These are phyloP conservation scores for Myioborus miniatus DNA, from an alignment of 2,797 vertebrate species.

Conservation along the genomic window DNA sequence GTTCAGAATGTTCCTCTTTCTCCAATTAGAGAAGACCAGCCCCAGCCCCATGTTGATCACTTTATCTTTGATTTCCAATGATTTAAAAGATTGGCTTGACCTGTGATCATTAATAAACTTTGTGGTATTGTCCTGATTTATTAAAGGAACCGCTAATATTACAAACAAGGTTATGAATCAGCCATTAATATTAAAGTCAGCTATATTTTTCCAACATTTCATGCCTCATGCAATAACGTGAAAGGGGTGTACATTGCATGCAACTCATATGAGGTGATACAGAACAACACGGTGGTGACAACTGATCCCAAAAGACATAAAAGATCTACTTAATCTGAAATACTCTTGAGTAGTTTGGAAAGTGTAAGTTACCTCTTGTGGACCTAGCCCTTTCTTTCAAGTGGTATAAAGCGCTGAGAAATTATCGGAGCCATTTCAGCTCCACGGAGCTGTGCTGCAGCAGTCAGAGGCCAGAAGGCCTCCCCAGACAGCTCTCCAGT, in stretches of 20 bases:
- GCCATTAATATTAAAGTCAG: constrained; percentile 14
- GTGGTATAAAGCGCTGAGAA: background rate
- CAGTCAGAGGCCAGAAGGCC: background rate
- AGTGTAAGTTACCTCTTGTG: background rate
- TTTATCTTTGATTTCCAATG: constrained; percentile 28
- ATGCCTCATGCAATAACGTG: background rate
- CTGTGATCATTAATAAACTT: constrained; percentile 38
- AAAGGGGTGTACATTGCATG: background rate
- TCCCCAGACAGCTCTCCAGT: background rate
- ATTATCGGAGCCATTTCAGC: background rate
- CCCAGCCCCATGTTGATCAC: background rate
- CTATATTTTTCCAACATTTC: background rate
- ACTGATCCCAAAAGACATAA: background rate
- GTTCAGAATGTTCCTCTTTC: constrained; percentile 31
- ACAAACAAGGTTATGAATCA: constrained; percentile 56
- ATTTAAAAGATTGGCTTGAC: constrained; percentile 36
- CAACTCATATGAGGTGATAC: background rate
- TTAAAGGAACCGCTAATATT: constrained; percentile 15
- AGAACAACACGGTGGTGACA: background rate
- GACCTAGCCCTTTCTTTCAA: background rate
- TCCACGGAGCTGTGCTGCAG: background rate
- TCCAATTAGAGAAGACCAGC: constrained; percentile 23
- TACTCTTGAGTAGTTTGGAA: background rate
- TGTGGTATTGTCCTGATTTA: background rate
- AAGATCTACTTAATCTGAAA: background rate